Conservation (phyloP, 2,797 vertebrate species). For the Catamblyrhynchus diadema region DNA sequence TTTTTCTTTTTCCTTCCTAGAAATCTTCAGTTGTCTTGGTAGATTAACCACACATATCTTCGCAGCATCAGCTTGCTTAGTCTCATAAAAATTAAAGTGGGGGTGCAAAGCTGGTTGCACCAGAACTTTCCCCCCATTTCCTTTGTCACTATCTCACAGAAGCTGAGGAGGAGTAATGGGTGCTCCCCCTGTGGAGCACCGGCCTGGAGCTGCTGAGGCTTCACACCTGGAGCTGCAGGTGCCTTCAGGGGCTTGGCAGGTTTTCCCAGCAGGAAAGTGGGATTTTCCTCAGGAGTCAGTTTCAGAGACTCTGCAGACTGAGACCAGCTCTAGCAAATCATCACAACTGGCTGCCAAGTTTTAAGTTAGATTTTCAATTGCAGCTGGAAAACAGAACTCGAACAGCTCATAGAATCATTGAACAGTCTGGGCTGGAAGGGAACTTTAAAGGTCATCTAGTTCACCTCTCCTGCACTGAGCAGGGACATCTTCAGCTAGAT, state of each 20-base stretch:
- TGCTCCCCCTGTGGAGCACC: accelerated
- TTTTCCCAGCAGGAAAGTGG: not conserved
- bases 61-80: not conserved
- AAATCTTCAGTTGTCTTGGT: not conserved
- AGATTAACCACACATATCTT: not conserved
- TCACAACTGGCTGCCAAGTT: accelerated
- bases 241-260: accelerated
- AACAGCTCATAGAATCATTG: not conserved
- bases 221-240: not conserved
- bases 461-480: accelerated
- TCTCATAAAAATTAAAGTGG: not conserved
- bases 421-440: not conserved
- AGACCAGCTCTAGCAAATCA: not conserved
- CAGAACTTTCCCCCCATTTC: accelerated
- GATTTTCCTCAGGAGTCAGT: not conserved
- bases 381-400: not conserved
- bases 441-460: not conserved
- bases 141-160: accelerated
- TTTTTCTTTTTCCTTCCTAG: not conserved
- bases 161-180: accelerated
- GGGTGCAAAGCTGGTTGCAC: not conserved
- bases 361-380: not conserved
- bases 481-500: not conserved
- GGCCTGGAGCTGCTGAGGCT: accelerated
- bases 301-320: not conserved